Percentiles rank a stretch among this genome's conserved stretches.
phyloP scores from a whole-genome alignment of 2,888 invertebrate genomes.

The Apodemia zela region DNA sequence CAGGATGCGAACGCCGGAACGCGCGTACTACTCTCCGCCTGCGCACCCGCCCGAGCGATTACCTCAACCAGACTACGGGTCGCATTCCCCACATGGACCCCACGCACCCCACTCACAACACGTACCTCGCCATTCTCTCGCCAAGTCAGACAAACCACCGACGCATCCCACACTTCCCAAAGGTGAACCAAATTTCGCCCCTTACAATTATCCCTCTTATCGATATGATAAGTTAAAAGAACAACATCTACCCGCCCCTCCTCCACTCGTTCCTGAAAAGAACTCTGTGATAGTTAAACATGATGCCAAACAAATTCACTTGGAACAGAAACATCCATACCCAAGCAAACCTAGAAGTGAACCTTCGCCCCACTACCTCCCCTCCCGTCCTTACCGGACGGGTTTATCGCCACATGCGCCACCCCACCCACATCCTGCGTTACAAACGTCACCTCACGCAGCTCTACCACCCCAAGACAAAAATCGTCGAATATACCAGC shows the following conservation, averaged over 20 bases:
- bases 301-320: conserved; percentile 83
- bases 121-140: conserved; percentile 49
- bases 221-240: conserved; percentile 83
- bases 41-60: conserved; percentile 40
- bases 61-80: conserved; percentile 48
- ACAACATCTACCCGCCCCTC: conserved; percentile 83
- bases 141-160: conserved; percentile 59
- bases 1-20: conserved; percentile 48
- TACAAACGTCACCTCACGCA: conserved; percentile 66
- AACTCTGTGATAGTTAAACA: conserved; percentile 90
- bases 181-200: conserved; percentile 84
- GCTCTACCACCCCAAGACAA: conserved; percentile 52
- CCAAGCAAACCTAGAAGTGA: conserved; percentile 80
- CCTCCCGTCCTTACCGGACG: conserved; percentile 67
- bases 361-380: conserved; percentile 79
- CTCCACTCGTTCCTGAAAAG: conserved; percentile 85
- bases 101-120: conserved; percentile 49
- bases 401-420: conserved; percentile 78
- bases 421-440: conserved; percentile 68
- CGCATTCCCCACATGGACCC: conserved; percentile 42
- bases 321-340: conserved; percentile 80
- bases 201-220: conserved; percentile 84
- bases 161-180: conserved; percentile 71
- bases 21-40: conserved; percentile 47
- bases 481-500: conserved; percentile 54